Conservation (phyloP, 1,140 invertebrate genomes). For the Cardiocondyla obscurior region DNA sequence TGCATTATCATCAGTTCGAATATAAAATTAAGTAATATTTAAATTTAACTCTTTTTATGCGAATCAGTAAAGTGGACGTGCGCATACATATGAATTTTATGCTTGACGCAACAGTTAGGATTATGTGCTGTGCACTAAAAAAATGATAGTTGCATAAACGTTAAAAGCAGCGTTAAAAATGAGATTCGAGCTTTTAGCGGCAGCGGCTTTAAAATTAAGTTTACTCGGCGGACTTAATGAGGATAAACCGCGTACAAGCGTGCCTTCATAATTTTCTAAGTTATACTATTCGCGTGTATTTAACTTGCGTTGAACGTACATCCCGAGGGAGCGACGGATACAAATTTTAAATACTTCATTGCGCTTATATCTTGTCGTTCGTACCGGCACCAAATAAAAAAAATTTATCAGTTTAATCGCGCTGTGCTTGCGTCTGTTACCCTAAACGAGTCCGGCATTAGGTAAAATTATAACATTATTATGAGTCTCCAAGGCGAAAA, state of each 20-base stretch:
- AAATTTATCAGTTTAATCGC: conserved; percentile 13
- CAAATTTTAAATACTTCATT: conserved; percentile 51
- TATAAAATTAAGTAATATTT: not conserved
- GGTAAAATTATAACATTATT: not conserved
- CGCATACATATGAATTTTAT: no score
- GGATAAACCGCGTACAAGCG: conserved; percentile 82
- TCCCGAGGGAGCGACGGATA: conserved; percentile 48
- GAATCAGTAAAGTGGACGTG: conserved; percentile 22
- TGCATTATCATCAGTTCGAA: no score
- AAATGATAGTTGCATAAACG: conserved; percentile 10
- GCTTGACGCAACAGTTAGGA: conserved; percentile 34
- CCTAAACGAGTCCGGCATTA: not conserved
- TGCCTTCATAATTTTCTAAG: conserved; percentile 83
- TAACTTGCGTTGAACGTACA: conserved; percentile 73
- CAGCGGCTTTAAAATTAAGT: conserved; percentile 78
- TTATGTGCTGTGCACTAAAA: conserved; percentile 35
- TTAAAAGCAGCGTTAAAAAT: conserved; percentile 55
- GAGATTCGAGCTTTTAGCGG: conserved; percentile 61
- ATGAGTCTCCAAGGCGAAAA: not conserved
- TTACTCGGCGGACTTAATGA: conserved; percentile 82
- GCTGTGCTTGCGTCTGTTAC: not conserved
- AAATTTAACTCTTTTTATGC: not conserved
- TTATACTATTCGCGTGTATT: conserved; percentile 82
- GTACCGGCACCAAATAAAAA: not conserved
- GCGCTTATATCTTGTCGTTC: conserved; percentile 4